Evolutionary conservation across 2,797 vertebrate species (phyloP).

Genomic region (Clangula hyemalis): DNA sequence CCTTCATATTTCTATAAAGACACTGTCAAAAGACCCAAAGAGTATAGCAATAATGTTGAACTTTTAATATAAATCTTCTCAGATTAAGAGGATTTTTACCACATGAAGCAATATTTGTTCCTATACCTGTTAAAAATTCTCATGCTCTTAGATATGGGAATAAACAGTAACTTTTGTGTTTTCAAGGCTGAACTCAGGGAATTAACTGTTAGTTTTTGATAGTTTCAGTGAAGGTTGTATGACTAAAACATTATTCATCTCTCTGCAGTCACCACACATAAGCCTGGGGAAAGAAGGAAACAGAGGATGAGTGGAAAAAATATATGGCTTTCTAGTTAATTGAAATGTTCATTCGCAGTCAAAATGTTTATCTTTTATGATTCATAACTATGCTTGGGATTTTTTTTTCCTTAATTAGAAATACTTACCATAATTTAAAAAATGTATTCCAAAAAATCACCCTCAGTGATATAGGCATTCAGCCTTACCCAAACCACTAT

Average conservation of each 20-base stretch:
- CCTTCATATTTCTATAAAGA: background rate
- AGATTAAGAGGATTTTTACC: background rate
- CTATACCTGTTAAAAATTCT: background rate
- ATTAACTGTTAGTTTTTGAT: background rate
- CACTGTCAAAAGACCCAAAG: background rate
- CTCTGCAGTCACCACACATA: background rate
- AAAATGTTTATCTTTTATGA: background rate
- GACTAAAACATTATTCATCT: background rate
- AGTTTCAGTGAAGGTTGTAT: background rate
- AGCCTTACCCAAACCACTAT: background rate
- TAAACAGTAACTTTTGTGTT: background rate
- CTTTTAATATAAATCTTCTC: background rate
- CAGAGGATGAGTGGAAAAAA: background rate
- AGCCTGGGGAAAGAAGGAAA: background rate
- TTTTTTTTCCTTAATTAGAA: background rate
- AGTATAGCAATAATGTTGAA: background rate
- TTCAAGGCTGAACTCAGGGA: background rate
- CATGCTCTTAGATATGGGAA: background rate
- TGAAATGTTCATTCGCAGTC: background rate
- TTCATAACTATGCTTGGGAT: background rate
- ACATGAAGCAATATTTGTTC: background rate
- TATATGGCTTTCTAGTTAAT: background rate
- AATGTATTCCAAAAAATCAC: background rate
- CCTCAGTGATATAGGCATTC: background rate
- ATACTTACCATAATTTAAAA: background rate